Base-by-base conservation (phyloP, 2,113 vertebrate genomes). In the Oryzias melastigma region DNA sequence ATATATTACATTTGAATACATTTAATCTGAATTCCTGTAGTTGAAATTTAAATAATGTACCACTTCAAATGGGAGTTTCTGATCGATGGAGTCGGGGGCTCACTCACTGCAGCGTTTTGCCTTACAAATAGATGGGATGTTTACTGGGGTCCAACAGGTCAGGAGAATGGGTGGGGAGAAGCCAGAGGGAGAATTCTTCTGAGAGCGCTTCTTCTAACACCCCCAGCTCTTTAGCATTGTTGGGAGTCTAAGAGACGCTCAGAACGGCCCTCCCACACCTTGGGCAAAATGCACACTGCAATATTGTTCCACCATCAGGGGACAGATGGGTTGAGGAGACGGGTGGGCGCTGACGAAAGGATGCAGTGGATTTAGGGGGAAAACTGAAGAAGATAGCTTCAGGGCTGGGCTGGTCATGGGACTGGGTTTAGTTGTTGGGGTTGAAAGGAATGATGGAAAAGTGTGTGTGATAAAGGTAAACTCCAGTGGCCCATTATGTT, bases 201-300 rank as follows among this genome's bases (percentile, higher is more conserved):
- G 81, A 84, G 76, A 20, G 45, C 42, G 76, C 70, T 19, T 41
- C 52, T 75, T 62, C 65, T 68, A 63, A 67, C 77, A 77, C 48
- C 63, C 29, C 55, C 69, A 12, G 52, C 56, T 58, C 73, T 46
- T 72, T 66, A 74, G 84, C 88, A 91, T 92, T 92, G 90, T 93
- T 87, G 58, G 81, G 63, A 85, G 81, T 81, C 85, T 59, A 83
- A 74, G 89, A 91, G 86, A 82, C 81, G 62, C 80, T 77, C 66
- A 19, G 73, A 73, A 61, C 78, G 77, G 82, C 86, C 87, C 90
- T 91, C 91, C 92, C 90, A 93, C 90, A 92, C 92, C 91, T 92
- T 90, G 84, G 91, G 91, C 88, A 84, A 85, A 88, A 87, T 60
- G 45, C 85, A 92, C 92, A 91, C 90, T 90, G 87, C 73, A 12